Evolutionary conservation across 1,140 invertebrate species (phyloP).

Genomic region (Drosophila navojoa): DNA sequence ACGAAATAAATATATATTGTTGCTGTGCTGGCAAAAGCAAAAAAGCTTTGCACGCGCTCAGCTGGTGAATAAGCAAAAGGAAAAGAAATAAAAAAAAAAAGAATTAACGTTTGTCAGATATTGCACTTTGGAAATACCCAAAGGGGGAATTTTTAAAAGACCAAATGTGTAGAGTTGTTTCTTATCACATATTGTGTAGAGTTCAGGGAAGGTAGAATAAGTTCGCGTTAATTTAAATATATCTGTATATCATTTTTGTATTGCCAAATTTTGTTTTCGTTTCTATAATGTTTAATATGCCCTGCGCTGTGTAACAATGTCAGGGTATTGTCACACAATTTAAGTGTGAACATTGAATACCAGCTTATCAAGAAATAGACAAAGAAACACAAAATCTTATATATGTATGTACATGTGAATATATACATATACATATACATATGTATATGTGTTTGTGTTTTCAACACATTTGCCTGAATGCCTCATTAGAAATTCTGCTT

Average conservation of each 20-base stretch:
- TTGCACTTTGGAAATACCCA: slow-evolving; percentile 6
- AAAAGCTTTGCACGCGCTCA: slow-evolving; percentile 74
- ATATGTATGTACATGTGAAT: background rate
- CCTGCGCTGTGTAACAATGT: background rate
- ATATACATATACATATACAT: too few species aligned
- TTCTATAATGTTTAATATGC: background rate
- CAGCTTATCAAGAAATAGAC: slow-evolving; percentile 66
- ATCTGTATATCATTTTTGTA: too few species aligned
- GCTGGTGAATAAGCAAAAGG: slow-evolving; percentile 53
- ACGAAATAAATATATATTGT: slow-evolving; percentile 60
- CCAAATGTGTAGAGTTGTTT: background rate
- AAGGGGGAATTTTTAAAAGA: background rate
- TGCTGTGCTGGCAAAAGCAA: slow-evolving; percentile 64
- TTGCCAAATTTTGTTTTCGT: background rate
- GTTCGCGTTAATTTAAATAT: too few species aligned
- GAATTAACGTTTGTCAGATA: background rate
- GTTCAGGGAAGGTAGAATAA: too few species aligned
- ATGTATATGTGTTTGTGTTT: too few species aligned
- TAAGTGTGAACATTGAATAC: slow-evolving; percentile 58
- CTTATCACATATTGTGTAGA: too few species aligned
- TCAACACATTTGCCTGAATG: background rate
- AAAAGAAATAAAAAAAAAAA: slow-evolving; percentile 11
- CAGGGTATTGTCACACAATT: slow-evolving; percentile 33
- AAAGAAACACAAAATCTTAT: slow-evolving; percentile 25
- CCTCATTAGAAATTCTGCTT: background rate